Base-by-base conservation (phyloP, 1,140 invertebrate genomes). In the Ephestia elutella region DNA sequence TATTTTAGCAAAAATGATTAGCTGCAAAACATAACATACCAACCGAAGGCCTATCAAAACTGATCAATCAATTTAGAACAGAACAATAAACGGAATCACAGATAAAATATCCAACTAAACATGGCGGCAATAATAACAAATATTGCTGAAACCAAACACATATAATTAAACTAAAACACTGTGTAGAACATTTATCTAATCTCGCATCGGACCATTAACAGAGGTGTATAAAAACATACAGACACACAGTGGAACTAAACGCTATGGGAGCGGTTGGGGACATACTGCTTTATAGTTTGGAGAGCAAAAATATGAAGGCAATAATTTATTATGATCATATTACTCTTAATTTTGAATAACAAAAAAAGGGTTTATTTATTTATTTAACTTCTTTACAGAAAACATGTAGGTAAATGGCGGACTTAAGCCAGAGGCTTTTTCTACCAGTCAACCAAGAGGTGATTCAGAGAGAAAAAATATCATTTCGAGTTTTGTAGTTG, bases 81-180 rank as follows among this genome's bases (percentile, higher is more conserved):
- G 32, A 35, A 35, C 32, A 13, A 9, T 13, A 35, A 35, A 10
- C 32, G 3, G 13, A 10, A 35, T 10, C 32, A 35, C 32, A 44
- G 38, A 44, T 44, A 44, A 44, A 44, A 15, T 2, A 44, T 38
- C 11, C 5, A 44, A 44, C 38, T n/a, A 17, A 17, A 17, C 38
- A 44, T 44, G 38, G 13, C 38, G 38, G 38, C 38, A 13, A 13
- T 44, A 44, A 44, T 44, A 44, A 53, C 21, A 13, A 53, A 21
- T 53, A 53, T 53, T 53, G 50, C 50, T 53, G 21, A 53, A 53
- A 77, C 70, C 69, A 73, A 71, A 77, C 73, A 72, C 62, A 70
- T 81, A 76, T 80, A 86, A 83, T 84, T 83, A 85, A 78, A 83
- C 71, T 76, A 78, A 79, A 86, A 83, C 79, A 82, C 71, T 73